A percentile compares a stretch with the other conserved stretches of the same genome.
phyloP scores from a whole-genome alignment of 2,797 vertebrate genomes.

The Leptatherina wallacei region DNA sequence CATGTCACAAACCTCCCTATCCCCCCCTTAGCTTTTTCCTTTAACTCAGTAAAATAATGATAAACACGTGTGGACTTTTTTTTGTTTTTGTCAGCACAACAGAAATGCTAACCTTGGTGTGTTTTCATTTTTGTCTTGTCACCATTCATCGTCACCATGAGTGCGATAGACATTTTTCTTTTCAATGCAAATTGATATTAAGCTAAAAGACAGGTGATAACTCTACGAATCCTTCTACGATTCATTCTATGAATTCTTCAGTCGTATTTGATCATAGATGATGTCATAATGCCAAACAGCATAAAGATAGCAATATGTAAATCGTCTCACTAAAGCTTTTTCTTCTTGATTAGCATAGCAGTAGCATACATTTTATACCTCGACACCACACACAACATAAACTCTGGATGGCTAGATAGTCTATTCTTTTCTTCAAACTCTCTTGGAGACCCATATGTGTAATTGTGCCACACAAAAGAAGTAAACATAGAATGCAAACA shows the following conservation, averaged over 20 bases:
- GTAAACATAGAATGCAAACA: no score
- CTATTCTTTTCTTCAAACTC: not conserved
- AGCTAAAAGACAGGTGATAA: not conserved
- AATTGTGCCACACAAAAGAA: not conserved
- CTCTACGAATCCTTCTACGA: not conserved
- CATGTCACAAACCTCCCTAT: constrained; percentile 55
- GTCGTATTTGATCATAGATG: not conserved
- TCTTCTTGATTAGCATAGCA: not conserved
- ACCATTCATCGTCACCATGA: constrained; percentile 38
- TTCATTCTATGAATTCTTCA: no score
- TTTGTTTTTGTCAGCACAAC: constrained; percentile 55
- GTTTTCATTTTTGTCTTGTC: constrained; percentile 41
- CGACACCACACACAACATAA: no score
- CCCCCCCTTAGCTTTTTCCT: constrained; percentile 50
- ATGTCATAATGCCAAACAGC: no score
- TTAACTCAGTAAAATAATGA: constrained; percentile 65
- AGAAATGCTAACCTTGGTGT: constrained; percentile 89
- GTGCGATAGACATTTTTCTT: constrained; percentile 29
- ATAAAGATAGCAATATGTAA: not conserved
- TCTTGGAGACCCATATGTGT: not conserved
- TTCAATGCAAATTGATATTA: not conserved
- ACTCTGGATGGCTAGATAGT: not conserved
- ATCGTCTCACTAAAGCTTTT: not conserved
- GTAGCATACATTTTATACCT: not conserved
- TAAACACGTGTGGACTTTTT: constrained; percentile 37